These are phyloP conservation scores for Doris montereyensis DNA, from an alignment of 2,888 invertebrate species.

Conservation along the genomic window DNA sequence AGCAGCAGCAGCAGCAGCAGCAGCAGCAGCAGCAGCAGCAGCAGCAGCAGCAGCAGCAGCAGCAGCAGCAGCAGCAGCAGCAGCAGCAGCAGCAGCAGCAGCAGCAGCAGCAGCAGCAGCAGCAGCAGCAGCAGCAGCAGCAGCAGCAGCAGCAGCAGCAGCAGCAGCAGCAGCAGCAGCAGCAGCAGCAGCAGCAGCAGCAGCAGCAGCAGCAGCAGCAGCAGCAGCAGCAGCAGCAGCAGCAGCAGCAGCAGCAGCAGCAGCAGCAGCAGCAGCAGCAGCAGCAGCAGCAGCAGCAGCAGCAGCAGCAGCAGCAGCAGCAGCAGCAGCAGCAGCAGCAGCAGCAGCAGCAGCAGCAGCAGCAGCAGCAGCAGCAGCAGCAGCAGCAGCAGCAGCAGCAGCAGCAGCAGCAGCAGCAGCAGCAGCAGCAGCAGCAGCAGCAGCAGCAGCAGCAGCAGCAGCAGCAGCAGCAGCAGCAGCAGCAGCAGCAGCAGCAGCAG, in stretches of 20 bases:
- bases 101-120: neutral
- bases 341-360: neutral
- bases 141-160: neutral
- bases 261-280: neutral
- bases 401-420: neutral
- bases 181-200: neutral
- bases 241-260: neutral
- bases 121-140: neutral
- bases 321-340: neutral
- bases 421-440: neutral
- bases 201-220: neutral
- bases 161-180: neutral
- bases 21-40: neutral
- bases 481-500: neutral
- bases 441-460: neutral
- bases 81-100: neutral
- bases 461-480: neutral
- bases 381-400: neutral
- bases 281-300: neutral
- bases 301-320: neutral
- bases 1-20: neutral
- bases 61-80: neutral
- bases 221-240: neutral
- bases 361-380: no score
- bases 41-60: neutral